Base-by-base conservation (phyloP, 2,888 invertebrate genomes). In the Cheilosia pagana region DNA sequence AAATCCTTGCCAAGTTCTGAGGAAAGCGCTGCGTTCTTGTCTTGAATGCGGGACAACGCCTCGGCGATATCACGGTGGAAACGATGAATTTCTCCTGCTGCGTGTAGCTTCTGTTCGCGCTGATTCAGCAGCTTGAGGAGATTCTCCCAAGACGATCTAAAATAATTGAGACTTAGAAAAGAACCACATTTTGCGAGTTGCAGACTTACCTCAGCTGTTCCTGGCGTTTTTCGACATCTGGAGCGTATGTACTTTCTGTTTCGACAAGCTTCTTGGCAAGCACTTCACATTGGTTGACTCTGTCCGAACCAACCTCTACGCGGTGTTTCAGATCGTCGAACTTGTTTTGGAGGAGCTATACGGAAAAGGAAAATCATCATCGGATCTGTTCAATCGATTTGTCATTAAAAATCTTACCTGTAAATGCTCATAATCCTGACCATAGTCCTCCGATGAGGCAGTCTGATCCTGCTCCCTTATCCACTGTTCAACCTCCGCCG, bases 51-150 rank as follows among this genome's bases (percentile, higher is more conserved):
- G 48, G 96, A 95, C 8, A 98, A 92, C 1, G 98, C 96, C 90
- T 99, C 98, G 23, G 96, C 97, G 1, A 97, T 98, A 92, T 99
- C 99, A 68, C 98, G 95, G 92, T 99, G 99, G 94, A 98, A 99
- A 71, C 98, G 95, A 92, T 99, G 99, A 87, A 99, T 98, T 93
- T 99, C 98, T 10, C 97, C 98, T 1, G 99, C 99, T 0, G 98
- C 99, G 90, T 96, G 95, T 45, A 99, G 93, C 50, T 98, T 95
- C 83, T 96, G 95, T 87, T 97, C 97, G 14, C 99, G 94, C 60
- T 96, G 95, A 88, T 96, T 96, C 77, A 99, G 96, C 90, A 97
- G 95, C 63, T 97, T 96, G 62, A 98, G 93, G 0, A 99, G 94
- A 55, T 96, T 95, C 87, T 96, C 95, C 99, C 99, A 99, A 4